Percentiles rank a stretch among this genome's conserved stretches.
These are phyloP conservation scores for Peromyscus maniculatus DNA, from an alignment of 2,113 vertebrate genomes.

Conservation along the genomic window DNA sequence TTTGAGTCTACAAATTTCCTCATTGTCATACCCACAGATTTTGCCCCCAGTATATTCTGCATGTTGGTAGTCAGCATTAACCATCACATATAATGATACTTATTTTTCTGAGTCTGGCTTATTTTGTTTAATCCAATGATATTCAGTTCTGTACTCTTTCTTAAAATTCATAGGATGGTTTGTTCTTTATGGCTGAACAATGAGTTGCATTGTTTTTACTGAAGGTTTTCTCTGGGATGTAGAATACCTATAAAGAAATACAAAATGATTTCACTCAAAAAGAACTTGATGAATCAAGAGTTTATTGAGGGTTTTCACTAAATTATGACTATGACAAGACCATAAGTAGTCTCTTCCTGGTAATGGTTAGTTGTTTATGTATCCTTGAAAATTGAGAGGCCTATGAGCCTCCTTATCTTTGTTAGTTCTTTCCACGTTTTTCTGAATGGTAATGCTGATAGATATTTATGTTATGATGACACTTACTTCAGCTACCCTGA, in stretches of 20 bases:
- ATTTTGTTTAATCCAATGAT: neutral
- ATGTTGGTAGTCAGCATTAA: neutral
- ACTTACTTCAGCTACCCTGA: neutral
- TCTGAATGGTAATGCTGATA: neutral
- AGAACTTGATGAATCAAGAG: neutral
- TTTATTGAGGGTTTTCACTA: neutral
- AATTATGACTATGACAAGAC: neutral
- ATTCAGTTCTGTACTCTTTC: neutral
- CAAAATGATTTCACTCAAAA: neutral
- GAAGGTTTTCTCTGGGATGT: neutral
- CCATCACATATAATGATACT: neutral
- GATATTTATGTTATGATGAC: neutral
- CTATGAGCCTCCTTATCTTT: neutral
- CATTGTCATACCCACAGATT: neutral
- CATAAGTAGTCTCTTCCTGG: neutral
- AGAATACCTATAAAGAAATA: neutral
- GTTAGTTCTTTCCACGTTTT: neutral
- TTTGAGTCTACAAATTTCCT: neutral
- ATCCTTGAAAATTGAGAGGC: neutral
- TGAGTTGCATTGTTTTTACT: neutral
- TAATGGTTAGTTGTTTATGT: neutral
- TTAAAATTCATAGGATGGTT: neutral
- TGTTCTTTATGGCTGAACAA: neutral
- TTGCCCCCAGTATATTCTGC: neutral
- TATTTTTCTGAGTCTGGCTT: neutral